phyloP scores from a whole-genome alignment of 2,797 vertebrate genomes.

The Gadopsis bispinosus region DNA sequence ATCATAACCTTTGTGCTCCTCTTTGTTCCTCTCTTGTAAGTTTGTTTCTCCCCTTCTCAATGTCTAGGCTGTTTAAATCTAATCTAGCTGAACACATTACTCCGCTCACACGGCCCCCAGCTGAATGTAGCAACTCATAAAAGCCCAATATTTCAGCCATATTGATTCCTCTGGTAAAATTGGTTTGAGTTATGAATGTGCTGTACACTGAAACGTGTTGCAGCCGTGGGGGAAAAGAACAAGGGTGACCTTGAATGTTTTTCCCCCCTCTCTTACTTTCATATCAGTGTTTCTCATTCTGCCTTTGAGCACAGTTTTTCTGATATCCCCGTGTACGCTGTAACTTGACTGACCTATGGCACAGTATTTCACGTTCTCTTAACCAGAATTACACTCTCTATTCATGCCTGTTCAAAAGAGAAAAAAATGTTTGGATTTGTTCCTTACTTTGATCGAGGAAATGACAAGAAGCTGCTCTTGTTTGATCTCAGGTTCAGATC shows the following conservation, averaged over 20 bases:
- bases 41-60: conserved; percentile 65
- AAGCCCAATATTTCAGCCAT: conserved; percentile 86
- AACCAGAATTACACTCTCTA: conserved; percentile 49
- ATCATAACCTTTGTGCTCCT: conserved; percentile 41
- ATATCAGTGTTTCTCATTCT: conserved; percentile 65
- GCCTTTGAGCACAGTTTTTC: conserved; percentile 59
- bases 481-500: conserved; percentile 75
- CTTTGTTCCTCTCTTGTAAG: conserved; percentile 63
- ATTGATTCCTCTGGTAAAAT: conserved; percentile 87
- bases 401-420: conserved; percentile 46
- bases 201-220: conserved; percentile 78
- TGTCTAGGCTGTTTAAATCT: conserved; percentile 80
- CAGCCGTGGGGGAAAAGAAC: conserved; percentile 64
- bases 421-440: conserved; percentile 62
- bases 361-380: conserved; percentile 47
- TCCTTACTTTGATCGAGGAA: conserved; percentile 55
- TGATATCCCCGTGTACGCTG: conserved; percentile 39
- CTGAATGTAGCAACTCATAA: conserved; percentile 85
- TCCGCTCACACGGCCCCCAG: conserved; percentile 77
- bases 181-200: conserved; percentile 84
- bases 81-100: conserved; percentile 83
- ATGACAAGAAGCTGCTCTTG: conserved; percentile 45
- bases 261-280: conserved; percentile 59
- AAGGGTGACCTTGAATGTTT: conserved; percentile 82
- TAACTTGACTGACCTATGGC: conserved; percentile 53